Evolutionary conservation across 2,797 vertebrate genomes (phyloP).

Genomic region (Amazonetta brasiliensis): DNA sequence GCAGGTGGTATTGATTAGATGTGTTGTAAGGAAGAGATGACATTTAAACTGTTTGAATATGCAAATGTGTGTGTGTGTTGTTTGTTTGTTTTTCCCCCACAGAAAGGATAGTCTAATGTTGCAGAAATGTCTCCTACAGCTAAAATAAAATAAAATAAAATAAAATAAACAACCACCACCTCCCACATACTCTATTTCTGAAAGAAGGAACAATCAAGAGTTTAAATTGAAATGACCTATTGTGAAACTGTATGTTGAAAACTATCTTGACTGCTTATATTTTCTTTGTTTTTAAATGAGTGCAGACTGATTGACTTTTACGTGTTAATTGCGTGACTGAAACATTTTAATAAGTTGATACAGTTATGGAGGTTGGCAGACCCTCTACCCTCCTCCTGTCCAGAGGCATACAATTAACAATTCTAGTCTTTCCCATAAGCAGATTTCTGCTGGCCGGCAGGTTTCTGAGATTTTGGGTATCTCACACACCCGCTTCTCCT

Average conservation of each 20-base stretch:
- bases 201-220: not conserved
- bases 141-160: not conserved
- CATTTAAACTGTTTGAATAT: conserved; percentile 61
- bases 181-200: not conserved
- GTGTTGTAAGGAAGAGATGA: conserved; percentile 18
- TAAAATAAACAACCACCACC: too few species aligned
- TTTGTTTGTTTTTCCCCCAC: not conserved
- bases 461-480: not conserved
- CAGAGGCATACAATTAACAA: not conserved
- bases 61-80: not conserved
- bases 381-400: not conserved
- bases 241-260: not conserved
- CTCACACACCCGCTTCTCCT: not conserved
- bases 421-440: not conserved
- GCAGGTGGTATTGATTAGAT: conserved; percentile 29
- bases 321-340: not conserved
- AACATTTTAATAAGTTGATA: not conserved
- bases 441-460: not conserved
- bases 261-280: not conserved
- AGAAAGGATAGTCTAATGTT: conserved; percentile 13
- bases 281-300: not conserved
- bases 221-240: not conserved
- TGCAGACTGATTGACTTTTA: not conserved
- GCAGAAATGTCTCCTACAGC: not conserved
- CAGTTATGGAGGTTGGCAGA: not conserved